phyloP scores from a whole-genome alignment of 1,140 invertebrate species.

The Drosophila setifemur region DNA sequence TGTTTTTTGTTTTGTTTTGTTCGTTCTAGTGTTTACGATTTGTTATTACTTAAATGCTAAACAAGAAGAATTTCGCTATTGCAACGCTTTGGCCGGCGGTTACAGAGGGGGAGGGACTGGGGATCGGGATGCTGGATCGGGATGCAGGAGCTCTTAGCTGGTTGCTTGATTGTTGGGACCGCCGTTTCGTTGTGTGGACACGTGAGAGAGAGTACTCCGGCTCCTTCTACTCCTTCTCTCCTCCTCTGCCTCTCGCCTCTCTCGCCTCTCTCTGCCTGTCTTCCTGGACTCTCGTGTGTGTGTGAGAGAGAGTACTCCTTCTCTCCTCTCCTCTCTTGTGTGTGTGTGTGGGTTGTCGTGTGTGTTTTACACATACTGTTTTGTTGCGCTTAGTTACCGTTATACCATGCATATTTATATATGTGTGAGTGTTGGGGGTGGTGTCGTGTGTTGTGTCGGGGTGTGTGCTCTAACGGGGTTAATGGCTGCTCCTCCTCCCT shows the following conservation, averaged over 20 bases:
- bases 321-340: neutral
- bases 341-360: conserved; percentile 30
- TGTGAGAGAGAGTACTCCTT: too few relatives aligned
- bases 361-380: conserved; percentile 68
- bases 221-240: neutral
- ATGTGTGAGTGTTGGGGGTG: conserved; percentile 38
- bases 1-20: conserved; percentile 10
- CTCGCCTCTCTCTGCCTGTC: neutral
- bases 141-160: neutral
- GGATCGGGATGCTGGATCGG: neutral
- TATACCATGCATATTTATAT: conserved; percentile 79
- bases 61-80: conserved; percentile 78
- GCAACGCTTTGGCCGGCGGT: conserved; percentile 45
- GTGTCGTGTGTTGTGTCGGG: conserved; percentile 14
- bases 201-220: conserved; percentile 11
- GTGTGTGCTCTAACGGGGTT: conserved; percentile 12
- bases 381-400: conserved; percentile 77
- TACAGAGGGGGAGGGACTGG: neutral
- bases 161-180: neutral
- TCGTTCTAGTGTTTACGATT: conserved; percentile 30
- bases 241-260: neutral
- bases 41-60: conserved; percentile 77
- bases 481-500: conserved; percentile 7
- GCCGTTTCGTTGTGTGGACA: conserved; percentile 63
- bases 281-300: conserved; percentile 47